Evolutionary conservation across 2,888 invertebrate species (phyloP).

Genomic region (Cerceris ruficornis): DNA sequence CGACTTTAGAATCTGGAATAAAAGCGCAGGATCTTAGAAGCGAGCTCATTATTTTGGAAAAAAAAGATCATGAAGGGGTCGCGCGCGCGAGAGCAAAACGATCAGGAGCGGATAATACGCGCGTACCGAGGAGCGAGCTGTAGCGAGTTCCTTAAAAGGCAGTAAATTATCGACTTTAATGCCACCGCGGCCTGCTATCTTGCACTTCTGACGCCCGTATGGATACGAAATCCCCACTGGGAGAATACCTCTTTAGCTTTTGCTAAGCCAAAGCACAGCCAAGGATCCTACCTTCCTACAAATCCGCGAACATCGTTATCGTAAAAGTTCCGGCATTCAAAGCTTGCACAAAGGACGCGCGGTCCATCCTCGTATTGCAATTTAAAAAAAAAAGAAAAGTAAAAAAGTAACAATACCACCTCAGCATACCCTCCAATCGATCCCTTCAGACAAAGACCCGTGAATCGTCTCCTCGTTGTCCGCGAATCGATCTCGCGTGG

Average conservation of each 20-base stretch:
- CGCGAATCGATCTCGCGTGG: too few species aligned
- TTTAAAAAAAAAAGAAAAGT: not conserved
- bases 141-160: conserved; percentile 58
- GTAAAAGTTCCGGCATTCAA: conserved; percentile 34
- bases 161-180: conserved; percentile 63
- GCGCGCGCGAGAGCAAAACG: conserved; percentile 42
- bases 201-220: conserved; percentile 57
- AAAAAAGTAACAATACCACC: not conserved
- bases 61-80: conserved; percentile 34
- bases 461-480: too few species aligned
- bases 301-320: conserved; percentile 47
- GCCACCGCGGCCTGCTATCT: conserved; percentile 59
- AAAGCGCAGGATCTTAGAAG: conserved; percentile 28
- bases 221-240: conserved; percentile 58
- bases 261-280: conserved; percentile 32
- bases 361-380: not conserved
- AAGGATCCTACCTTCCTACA: conserved; percentile 40
- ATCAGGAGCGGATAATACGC: conserved; percentile 65
- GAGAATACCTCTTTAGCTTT: conserved; percentile 56
- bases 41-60: conserved; percentile 50
- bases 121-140: conserved; percentile 31
- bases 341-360: conserved; percentile 3
- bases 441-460: too few species aligned
- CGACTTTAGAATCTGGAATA: conserved; percentile 29
- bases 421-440: too few species aligned